Conservation (phyloP, 1,140 invertebrate genomes). For the Drosophila triauraria region DNA sequence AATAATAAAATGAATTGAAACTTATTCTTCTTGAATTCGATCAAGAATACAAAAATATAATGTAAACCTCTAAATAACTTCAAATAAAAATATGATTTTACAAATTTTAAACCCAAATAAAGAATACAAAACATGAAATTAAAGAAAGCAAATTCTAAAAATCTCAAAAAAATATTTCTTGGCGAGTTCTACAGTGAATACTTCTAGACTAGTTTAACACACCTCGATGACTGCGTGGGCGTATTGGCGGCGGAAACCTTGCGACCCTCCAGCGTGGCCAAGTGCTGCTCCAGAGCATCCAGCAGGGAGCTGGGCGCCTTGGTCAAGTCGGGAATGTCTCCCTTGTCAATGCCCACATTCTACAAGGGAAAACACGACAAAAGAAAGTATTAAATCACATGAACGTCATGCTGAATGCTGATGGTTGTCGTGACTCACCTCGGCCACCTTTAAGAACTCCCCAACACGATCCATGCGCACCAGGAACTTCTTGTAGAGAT, state of each 20-base stretch:
- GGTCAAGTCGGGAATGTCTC: constrained; percentile 99
- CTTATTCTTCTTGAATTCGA: too few relatives aligned
- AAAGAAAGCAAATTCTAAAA: not conserved
- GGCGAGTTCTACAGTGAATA: not conserved
- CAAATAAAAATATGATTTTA: not conserved
- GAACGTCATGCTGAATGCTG: not conserved
- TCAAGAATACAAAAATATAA: not conserved
- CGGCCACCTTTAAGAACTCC: constrained; percentile 98
- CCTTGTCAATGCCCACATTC: constrained; percentile 99
- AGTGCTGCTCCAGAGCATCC: constrained; percentile 98
- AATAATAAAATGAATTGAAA: too few relatives aligned
- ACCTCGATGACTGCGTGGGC: constrained; percentile 93
- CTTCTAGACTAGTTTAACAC: constrained; percentile 33
- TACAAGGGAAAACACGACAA: constrained; percentile 75
- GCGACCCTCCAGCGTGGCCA: constrained; percentile 96
- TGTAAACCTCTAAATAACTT: not conserved
- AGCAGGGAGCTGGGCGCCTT: constrained; percentile 99
- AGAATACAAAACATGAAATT: not conserved
- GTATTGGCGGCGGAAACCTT: constrained; percentile 94
- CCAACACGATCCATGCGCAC: constrained; percentile 99
- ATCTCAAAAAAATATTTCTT: not conserved
- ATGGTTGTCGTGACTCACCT: constrained; percentile 87
- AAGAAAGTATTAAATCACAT: not conserved
- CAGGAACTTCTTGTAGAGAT: constrained; percentile 99
- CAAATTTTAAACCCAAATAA: not conserved